phyloP scores from a whole-genome alignment of 2,797 vertebrate species.

The Melanotaenia pygmaea region DNA sequence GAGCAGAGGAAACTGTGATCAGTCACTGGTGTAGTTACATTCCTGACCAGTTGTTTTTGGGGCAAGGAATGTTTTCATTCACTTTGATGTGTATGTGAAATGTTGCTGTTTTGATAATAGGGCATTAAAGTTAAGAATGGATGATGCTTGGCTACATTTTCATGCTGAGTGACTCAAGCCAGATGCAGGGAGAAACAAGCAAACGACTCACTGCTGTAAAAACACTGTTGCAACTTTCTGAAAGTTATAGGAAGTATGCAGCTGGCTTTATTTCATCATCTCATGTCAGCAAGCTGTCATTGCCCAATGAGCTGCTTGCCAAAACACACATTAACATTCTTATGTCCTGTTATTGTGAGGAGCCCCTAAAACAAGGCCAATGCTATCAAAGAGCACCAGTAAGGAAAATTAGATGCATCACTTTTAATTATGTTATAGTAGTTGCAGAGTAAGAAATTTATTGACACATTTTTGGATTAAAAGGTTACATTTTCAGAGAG shows the following conservation, averaged over 20 bases:
- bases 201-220: conserved; percentile 2
- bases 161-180: conserved; percentile 15
- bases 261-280: conserved; percentile 53
- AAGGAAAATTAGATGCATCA: conserved; percentile 21
- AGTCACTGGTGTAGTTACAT: background rate
- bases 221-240: conserved; percentile 2
- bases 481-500: background rate
- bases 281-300: conserved; percentile 47
- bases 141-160: background rate
- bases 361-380: conserved; percentile 51
- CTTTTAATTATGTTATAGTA: conserved; percentile 35
- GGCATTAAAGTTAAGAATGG: conserved; percentile 26
- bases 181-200: conserved; percentile 9
- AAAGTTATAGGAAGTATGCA: conserved; percentile 16
- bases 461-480: conserved; percentile 20
- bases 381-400: conserved; percentile 3
- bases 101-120: background rate
- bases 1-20: conserved; percentile 3
- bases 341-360: conserved; percentile 41
- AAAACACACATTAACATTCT: conserved; percentile 73
- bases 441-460: background rate
- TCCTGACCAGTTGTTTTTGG: background rate
- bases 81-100: background rate
- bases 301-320: conserved; percentile 54
- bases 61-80: conserved; percentile 6